Conservation (phyloP, 2,888 invertebrate species). For the Vanessa cardui region DNA sequence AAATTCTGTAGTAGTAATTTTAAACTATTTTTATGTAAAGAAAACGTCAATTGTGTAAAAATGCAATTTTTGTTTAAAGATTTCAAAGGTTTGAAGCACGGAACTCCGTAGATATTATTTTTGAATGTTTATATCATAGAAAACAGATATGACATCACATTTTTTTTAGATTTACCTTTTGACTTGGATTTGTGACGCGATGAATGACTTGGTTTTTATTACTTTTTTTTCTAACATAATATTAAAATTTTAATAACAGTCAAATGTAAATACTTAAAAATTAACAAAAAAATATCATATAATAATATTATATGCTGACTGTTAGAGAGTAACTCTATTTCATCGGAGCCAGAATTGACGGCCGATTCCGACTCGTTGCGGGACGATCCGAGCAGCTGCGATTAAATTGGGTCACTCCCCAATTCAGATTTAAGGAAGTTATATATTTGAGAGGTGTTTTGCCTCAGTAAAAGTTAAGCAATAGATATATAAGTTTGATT, state of each 20-base stretch:
- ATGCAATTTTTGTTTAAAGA: too few species aligned
- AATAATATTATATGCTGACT: constrained; percentile 45
- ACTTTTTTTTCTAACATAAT: constrained; percentile 36
- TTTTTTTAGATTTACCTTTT: constrained; percentile 9
- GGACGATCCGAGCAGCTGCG: constrained; percentile 18
- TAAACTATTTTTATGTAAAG: too few species aligned
- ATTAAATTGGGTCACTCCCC: constrained; percentile 54
- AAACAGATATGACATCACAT: constrained; percentile 28
- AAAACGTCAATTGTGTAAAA: too few species aligned
- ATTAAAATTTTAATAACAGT: constrained; percentile 49
- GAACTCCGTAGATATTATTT: neutral
- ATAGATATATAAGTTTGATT: constrained; percentile 60
- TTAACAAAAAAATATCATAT: constrained; percentile 53
- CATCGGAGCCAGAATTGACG: constrained; percentile 4
- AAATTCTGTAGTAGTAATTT: neutral
- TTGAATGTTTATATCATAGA: constrained; percentile 1
- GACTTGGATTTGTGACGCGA: constrained; percentile 1
- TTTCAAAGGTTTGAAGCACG: neutral
- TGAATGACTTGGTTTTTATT: constrained; percentile 17
- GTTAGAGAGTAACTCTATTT: constrained; percentile 42
- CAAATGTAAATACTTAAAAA: constrained; percentile 63
- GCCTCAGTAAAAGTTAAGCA: constrained; percentile 55
- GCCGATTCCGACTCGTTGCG: neutral
- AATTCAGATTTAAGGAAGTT: constrained; percentile 35
- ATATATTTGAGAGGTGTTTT: constrained; percentile 34